A percentile compares a stretch with the other conserved stretches of the same genome.
phyloP scores from a whole-genome alignment of 1,140 invertebrate genomes.

The Nephila pilipes region DNA sequence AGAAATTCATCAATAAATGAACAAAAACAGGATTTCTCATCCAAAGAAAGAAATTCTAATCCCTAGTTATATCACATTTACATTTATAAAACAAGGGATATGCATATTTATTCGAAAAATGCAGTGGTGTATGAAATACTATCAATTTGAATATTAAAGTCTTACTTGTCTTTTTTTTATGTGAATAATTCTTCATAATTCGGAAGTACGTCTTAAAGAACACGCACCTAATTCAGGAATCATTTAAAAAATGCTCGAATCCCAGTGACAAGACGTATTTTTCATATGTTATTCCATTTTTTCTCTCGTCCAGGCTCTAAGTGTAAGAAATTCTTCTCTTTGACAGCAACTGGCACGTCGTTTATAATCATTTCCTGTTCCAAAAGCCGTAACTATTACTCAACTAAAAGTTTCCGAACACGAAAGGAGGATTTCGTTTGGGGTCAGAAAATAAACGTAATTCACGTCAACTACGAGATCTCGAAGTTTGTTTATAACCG shows the following conservation, averaged over 20 bases:
- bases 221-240: not conserved
- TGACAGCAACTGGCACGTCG: slow-evolving; percentile 19
- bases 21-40: too few relatives aligned
- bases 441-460: not conserved
- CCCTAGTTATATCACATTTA: too few relatives aligned
- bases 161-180: too few relatives aligned
- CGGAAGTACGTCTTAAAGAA: not conserved
- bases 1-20: too few relatives aligned
- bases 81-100: too few relatives aligned
- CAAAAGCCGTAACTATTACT: slow-evolving; percentile 13
- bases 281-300: not conserved
- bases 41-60: too few relatives aligned
- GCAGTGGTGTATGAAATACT: too few relatives aligned
- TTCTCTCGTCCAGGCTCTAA: not conserved
- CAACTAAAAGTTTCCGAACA: not conserved
- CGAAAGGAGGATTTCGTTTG: not conserved
- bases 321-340: not conserved
- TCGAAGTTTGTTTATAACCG: not conserved
- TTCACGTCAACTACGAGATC: not conserved
- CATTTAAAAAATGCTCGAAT: not conserved
- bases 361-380: slow-evolving; percentile 22
- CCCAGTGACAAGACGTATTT: not conserved
- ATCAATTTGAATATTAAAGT: too few relatives aligned
- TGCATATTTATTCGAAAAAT: too few relatives aligned
- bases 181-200: not conserved